A percentile compares a stretch with the other conserved stretches of the same genome.
Conservation (phyloP, 2,797 vertebrate genomes). For the Pteronotus mesoamericanus region DNA sequence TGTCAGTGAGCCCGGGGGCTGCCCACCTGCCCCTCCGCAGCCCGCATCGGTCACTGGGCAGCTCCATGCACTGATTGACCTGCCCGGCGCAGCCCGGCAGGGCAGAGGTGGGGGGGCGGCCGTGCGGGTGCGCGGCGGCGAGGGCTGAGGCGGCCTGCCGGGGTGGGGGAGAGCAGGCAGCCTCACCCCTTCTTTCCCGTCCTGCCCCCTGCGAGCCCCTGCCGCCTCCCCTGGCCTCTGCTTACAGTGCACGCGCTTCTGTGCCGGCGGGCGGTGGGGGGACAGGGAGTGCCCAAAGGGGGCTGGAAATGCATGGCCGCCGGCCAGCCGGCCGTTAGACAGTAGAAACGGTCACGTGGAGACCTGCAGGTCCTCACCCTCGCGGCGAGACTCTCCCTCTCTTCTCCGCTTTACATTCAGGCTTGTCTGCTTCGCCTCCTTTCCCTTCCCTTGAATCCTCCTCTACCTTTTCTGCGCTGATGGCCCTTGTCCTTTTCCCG, state of each 20-base stretch:
- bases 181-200: background rate
- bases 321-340: background rate
- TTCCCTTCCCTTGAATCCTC: background rate
- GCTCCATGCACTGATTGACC: too few species aligned
- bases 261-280: too few species aligned
- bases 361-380: rapidly evolving
- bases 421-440: background rate
- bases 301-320: background rate
- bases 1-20: too few species aligned
- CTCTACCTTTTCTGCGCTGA: too few species aligned
- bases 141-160: background rate
- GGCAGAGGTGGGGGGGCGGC: background rate
- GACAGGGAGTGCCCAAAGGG: background rate
- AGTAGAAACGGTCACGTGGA: rapidly evolving
- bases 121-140: background rate
- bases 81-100: background rate
- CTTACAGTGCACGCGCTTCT: too few species aligned
- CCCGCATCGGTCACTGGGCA: background rate
- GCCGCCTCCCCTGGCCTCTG: background rate
- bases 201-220: background rate
- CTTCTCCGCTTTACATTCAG: background rate
- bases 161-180: background rate
- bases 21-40: too few species aligned
- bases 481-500: too few species aligned
- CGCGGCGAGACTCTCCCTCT: background rate